Evolutionary conservation across 2,113 vertebrate genomes (phyloP), one percentile per base, ranked within the genome.

Genomic region (Oostethus manadensis): DNA sequence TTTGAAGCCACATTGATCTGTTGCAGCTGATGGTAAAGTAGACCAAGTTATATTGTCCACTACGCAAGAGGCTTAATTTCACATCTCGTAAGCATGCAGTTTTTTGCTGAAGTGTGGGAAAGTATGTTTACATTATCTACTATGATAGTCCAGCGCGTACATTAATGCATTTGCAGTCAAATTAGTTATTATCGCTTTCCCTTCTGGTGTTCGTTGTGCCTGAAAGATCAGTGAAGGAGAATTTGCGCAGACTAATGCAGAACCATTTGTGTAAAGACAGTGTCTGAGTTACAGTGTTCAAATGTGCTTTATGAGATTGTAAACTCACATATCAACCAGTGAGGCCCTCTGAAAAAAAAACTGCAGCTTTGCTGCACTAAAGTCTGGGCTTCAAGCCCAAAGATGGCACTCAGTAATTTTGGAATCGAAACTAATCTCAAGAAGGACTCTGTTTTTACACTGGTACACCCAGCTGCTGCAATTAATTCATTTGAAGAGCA

Each of bases 231-330:
- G 6, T 47, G 43, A 44, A 15, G 14, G 18, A 18, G 45, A 47
- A 47, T 47, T 47, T n/a, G 44, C 1, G 16, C 16, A 45, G 44
- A n/a, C n/a, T 1, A 17, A 51, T 64, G 57, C 62, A 62, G 58
- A 74, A 61, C 60, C 65, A 57, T 35, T n/a, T 44, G 51, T 60
- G 63, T 64, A 73, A 81, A 77, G 44, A 20, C n/a, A 47, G 46
- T 47, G 46, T 10, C n/a, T 20, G 29, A 33, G 29, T 33, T 5
- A 33, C 3, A 29, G 26, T 29, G 26, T 29, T 10, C n/a, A 1
- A 47, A 47, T n/a, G 45, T 33, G 18, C 46, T 47, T 3, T 11
- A 47, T 18, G 20, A 8, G 44, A n/a, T n/a, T n/a, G n/a, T 10
- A n/a, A 46, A 10, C 3, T 47, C 20, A 47, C 46, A 21, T 11